Base-by-base conservation (phyloP, 2,113 vertebrate species). In the Clarias gariepinus region DNA sequence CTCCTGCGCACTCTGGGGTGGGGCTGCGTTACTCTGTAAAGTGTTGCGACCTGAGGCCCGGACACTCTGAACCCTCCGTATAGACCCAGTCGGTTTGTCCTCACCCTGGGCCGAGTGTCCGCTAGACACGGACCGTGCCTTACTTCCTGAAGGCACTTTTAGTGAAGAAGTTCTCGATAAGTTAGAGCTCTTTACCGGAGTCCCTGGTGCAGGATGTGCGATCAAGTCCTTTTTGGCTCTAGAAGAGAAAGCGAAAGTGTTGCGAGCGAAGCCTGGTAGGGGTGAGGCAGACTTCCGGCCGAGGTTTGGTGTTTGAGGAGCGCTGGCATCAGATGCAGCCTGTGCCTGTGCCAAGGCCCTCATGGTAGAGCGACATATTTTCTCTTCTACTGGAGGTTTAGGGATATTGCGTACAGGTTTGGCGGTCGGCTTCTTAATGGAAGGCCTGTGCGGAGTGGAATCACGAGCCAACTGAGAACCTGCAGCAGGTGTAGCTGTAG, bases 161-260 rank as follows among this genome's bases (percentile, higher is more conserved):
- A 94, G 93, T 0, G 96, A 96, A 64, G 93, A 83, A 1, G 95
- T 94, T 57, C 96, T 94, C 0, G 92, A 94, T 61, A 95, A 86
- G 1, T 93, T 85, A 0, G 94, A 88, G 80, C 92, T 94, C 85
- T 91, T 94, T 90, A 94, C 89, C 0, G 93, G 94, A 0, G 93
- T 95, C 60, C 93, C 88, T 41, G 94, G 91, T 84, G 86, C 94
- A 6, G 96, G 91, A 0, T 84, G 88, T 0, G 90, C 53, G 0
- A 86, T 82, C 0, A 94, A 78, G 57, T 98, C 97, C 4, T 95
- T 95, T 87, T 94, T 96, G 81, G 93, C 91, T 87, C 94, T 94
- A 58, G 97, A 98, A 6, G 96, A 94, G 7, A 96, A 99, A 55
- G 98, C 95, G n/a, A 99, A 95, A 0, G 98, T 99, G 92, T 96